phyloP scores from a whole-genome alignment of 2,888 invertebrate species.

The Heliothis peltigera region DNA sequence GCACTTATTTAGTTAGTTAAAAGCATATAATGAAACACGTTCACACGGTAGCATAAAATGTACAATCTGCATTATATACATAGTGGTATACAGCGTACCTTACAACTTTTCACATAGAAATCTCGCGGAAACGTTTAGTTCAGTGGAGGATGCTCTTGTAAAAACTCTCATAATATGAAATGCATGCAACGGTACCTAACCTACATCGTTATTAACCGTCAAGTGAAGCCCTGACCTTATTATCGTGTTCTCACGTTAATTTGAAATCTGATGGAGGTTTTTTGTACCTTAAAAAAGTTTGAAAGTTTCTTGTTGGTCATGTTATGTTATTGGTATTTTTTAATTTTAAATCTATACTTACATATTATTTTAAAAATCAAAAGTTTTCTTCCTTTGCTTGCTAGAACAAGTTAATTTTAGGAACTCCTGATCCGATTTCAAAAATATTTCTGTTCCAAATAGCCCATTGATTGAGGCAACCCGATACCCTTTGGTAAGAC shows the following conservation, averaged over 20 bases:
- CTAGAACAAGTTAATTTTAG: no score
- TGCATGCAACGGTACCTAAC: slow-evolving; percentile 46
- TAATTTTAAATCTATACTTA: no score
- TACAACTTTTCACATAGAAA: slow-evolving; percentile 23
- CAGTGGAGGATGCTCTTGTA: slow-evolving; percentile 23
- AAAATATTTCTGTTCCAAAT: no score
- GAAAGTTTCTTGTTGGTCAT: not conserved
- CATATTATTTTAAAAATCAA: no score
- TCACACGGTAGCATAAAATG: slow-evolving; percentile 4
- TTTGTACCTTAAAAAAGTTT: slow-evolving; percentile 19
- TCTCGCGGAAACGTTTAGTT: slow-evolving; percentile 31
- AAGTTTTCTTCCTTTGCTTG: no score
- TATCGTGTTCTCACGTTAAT: slow-evolving; percentile 41
- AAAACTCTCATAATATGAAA: slow-evolving; percentile 57
- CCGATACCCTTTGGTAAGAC: no score
- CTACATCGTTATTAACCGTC: slow-evolving; percentile 45
- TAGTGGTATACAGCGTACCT: slow-evolving; percentile 17
- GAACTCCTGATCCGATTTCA: no score
- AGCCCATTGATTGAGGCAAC: no score
- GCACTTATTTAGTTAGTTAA: not conserved
- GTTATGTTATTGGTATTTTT: not conserved
- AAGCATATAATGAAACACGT: slow-evolving; percentile 19
- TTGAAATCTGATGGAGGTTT: slow-evolving; percentile 31
- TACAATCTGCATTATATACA: slow-evolving; percentile 41
- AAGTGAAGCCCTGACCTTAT: slow-evolving; percentile 31